These are phyloP conservation scores for Sminthurides aquaticus DNA, from an alignment of 2,888 invertebrate genomes.

Conservation along the genomic window DNA sequence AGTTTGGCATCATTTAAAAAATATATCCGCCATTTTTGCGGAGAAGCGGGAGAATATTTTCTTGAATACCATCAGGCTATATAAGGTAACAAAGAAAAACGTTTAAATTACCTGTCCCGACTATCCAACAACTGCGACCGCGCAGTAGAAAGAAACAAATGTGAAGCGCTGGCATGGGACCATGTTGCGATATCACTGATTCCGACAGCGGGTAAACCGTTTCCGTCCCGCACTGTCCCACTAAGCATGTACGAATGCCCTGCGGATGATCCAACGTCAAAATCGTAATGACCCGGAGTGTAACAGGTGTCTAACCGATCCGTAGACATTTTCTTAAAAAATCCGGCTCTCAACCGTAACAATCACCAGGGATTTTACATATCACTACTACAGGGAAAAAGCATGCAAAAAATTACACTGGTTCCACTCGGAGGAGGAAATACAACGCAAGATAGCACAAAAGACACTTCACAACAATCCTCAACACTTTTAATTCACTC, in stretches of 20 bases:
- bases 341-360: not conserved
- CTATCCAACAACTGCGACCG: slow-evolving; percentile 33
- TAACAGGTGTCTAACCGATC: not conserved
- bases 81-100: too few relatives aligned
- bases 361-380: not conserved
- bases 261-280: not conserved
- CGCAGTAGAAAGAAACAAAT: slow-evolving; percentile 11
- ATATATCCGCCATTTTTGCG: too few relatives aligned
- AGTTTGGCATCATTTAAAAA: too few relatives aligned
- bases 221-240: not conserved
- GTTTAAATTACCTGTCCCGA: slow-evolving; percentile 41
- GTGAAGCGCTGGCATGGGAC: slow-evolving; percentile 16
- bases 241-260: not conserved
- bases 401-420: not conserved
- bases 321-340: not conserved
- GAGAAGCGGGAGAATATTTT: too few relatives aligned
- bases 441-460: not conserved
- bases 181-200: slow-evolving; percentile 17
- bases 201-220: not conserved
- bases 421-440: not conserved
- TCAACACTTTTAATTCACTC: not conserved
- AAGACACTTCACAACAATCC: not conserved
- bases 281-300: not conserved
- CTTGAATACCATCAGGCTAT: too few relatives aligned
- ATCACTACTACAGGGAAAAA: not conserved